Conservation (phyloP, 2,113 vertebrate species). For the Solea solea region DNA sequence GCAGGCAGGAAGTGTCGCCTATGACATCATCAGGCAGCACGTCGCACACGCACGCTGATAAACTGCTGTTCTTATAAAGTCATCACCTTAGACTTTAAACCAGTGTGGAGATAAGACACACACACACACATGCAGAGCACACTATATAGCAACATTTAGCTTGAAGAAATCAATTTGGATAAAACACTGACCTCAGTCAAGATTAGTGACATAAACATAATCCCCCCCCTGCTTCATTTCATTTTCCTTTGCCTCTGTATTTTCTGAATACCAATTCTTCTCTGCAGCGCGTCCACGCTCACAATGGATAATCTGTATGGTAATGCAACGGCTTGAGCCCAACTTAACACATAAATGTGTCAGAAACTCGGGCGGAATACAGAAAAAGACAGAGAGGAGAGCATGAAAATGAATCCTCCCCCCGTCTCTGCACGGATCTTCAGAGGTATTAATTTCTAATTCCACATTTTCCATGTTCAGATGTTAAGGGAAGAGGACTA, state of each 20-base stretch:
- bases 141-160: slow-evolving; percentile 55
- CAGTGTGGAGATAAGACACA: slow-evolving; percentile 55
- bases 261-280: slow-evolving; percentile 75
- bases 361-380: slow-evolving; percentile 85
- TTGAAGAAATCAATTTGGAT: slow-evolving; percentile 75
- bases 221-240: slow-evolving; percentile 69
- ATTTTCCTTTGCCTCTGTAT: slow-evolving; percentile 62
- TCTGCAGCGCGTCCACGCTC: slow-evolving; percentile 62
- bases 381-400: slow-evolving; percentile 65
- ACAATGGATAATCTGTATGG: slow-evolving; percentile 80
- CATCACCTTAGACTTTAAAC: slow-evolving; percentile 27
- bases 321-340: slow-evolving; percentile 82
- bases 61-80: slow-evolving; percentile 12
- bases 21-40: too few species aligned
- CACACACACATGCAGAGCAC: slow-evolving; percentile 25
- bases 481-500: slow-evolving; percentile 92
- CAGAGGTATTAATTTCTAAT: slow-evolving; percentile 93
- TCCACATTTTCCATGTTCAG: slow-evolving; percentile 86
- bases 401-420: slow-evolving; percentile 83
- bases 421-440: slow-evolving; percentile 73
- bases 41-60: too few species aligned
- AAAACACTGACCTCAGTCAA: slow-evolving; percentile 76
- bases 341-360: slow-evolving; percentile 86
- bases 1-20: too few species aligned
- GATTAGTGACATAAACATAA: slow-evolving; percentile 78